Conservation (phyloP, 2,113 vertebrate species). For the Eupsittula cactorum region DNA sequence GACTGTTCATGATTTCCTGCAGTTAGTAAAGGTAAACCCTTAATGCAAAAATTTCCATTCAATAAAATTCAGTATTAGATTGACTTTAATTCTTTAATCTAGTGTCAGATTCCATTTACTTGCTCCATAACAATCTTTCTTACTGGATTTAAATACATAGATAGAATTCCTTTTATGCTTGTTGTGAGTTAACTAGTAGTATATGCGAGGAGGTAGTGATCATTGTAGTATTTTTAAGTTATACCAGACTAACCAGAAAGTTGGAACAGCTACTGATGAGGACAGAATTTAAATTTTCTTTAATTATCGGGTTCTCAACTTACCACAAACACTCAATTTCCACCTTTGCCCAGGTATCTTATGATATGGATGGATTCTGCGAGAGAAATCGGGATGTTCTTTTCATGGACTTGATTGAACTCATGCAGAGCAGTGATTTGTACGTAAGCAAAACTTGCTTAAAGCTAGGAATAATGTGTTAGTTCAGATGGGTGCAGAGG, state of each 20-base stretch:
- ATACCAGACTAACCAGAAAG: not conserved
- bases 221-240: not conserved
- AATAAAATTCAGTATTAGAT: not conserved
- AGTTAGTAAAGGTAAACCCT: not conserved
- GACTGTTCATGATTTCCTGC: not conserved
- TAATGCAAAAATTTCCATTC: not conserved
- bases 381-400: slow-evolving; percentile 97
- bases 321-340: slow-evolving; percentile 46
- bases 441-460: slow-evolving; percentile 75
- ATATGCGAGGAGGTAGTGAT: not conserved
- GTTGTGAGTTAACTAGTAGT: not conserved
- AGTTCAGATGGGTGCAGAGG: not conserved
- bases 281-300: slow-evolving; percentile 16
- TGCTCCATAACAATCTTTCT: not conserved
- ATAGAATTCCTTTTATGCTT: not conserved
- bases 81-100: not conserved
- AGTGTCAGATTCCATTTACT: not conserved
- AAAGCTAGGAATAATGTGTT: not conserved
- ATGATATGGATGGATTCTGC: slow-evolving; percentile 96
- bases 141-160: not conserved
- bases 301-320: slow-evolving; percentile 36
- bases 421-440: slow-evolving; percentile 99
- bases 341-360: slow-evolving; percentile 87
- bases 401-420: slow-evolving; percentile 94
- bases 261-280: not conserved